These are phyloP conservation scores for Lates japonicus DNA, from an alignment of 2,797 vertebrate genomes.

Conservation along the genomic window DNA sequence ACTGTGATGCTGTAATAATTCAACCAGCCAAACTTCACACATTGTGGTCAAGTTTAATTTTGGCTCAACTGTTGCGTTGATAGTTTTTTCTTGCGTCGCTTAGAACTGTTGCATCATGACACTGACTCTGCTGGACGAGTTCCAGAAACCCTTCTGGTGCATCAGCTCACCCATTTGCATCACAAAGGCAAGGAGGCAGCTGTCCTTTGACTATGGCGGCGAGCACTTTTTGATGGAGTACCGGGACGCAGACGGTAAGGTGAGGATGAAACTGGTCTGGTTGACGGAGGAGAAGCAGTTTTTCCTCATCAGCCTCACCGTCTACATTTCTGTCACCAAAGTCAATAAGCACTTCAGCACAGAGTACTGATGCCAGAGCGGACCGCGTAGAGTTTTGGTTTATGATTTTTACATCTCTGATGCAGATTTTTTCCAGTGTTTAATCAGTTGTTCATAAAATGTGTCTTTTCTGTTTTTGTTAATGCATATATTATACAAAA, in stretches of 20 bases:
- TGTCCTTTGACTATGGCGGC: constrained; percentile 79
- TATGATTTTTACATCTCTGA: not conserved
- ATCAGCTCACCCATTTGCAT: constrained; percentile 86
- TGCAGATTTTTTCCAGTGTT: not conserved
- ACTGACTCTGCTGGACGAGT: constrained; percentile 90
- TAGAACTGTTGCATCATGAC: constrained; percentile 93
- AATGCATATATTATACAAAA: not conserved
- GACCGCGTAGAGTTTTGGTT: not conserved
- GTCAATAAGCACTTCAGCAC: constrained; percentile 89
- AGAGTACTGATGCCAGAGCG: constrained; percentile 77
- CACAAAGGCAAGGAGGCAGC: not conserved
- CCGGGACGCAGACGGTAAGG: constrained; percentile 81
- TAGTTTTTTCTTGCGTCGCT: constrained; percentile 1
- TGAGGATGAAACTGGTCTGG: constrained; percentile 86
- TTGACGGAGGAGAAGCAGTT: constrained; percentile 87
- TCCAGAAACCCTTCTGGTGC: constrained; percentile 91
- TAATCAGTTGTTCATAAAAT: not conserved
- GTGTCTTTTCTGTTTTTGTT: not conserved
- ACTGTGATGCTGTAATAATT: not conserved
- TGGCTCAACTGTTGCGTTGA: not conserved
- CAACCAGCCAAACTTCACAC: no score
- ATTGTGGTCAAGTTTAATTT: not conserved
- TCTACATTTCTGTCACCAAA: constrained; percentile 85
- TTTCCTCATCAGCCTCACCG: constrained; percentile 84
- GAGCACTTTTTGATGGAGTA: constrained; percentile 80